Base-by-base conservation (phyloP, 2,797 vertebrate genomes). In the Zenarchopterus dispar region DNA sequence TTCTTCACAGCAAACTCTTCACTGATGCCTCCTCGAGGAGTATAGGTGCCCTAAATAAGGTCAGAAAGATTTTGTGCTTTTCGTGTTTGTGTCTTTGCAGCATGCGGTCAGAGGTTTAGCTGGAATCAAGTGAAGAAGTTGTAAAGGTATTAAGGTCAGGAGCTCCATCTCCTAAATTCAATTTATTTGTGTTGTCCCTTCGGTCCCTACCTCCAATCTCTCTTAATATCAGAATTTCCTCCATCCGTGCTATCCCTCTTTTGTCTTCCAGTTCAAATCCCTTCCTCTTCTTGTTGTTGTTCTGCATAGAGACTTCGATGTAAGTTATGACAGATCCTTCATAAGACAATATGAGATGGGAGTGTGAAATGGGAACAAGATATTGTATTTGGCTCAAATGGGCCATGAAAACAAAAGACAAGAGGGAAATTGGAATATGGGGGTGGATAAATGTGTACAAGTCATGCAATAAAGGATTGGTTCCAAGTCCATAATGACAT, bases 1-100 rank as follows among this genome's bases (percentile, higher is more conserved):
- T 99, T 69, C 95, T 99, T 87, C 97, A 98, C 93, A 98, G 97
- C 95, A 99, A 99, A 92, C 97, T 99, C 90, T 99, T 99, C 94
- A 99, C 97, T 19, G 97, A 99, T 85, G 97, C 97, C 86, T 99
- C 97, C 71, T 99, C 97, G 73, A 93, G 97, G 92, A 99, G 97
- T 94, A 99, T 99, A 94, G 97, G 97, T 82, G 97, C 97, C 73
- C 95, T 99, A 88, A 99, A 99, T 94, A 99, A 99, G 95, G 98
- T 91, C 54, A 78, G 84, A 52, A 19, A n/a, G 19, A 18, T 53
- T 62, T 50, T 58, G 5, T 52, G 36, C 26, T 39, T 56, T n/a
- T 44, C 36, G 21, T 16, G 21, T 36, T 23, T 66, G 62, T 56
- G 39, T 63, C 11, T 46, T 54, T 59, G 49, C 11, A 21, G 19